Percentiles rank a stretch among this genome's conserved stretches.
phyloP scores from a whole-genome alignment of 2,113 vertebrate genomes.

The Pithys albifrons region DNA sequence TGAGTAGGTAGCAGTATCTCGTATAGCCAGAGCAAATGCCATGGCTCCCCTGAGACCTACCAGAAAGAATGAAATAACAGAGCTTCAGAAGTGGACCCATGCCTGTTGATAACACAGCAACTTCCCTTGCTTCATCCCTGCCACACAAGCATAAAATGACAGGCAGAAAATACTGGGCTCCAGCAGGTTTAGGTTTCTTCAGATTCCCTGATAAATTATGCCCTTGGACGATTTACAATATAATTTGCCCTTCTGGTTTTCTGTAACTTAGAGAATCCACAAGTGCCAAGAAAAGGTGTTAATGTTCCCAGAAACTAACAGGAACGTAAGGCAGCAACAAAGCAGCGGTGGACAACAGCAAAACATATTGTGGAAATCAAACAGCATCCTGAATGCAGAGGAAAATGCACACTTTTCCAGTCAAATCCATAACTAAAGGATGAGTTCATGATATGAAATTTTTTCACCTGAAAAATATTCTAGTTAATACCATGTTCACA shows the following conservation, averaged over 20 bases:
- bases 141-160: not conserved
- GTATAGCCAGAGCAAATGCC: conserved; percentile 94
- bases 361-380: not conserved
- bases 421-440: not conserved
- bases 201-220: not conserved
- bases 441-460: not conserved
- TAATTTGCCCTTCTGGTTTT: not conserved
- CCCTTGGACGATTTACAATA: not conserved
- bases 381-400: not conserved
- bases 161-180: not conserved
- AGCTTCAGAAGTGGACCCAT: not conserved
- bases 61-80: not conserved
- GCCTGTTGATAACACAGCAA: not conserved
- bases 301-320: not conserved
- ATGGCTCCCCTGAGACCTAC: conserved; percentile 94
- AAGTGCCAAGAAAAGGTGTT: not conserved
- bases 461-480: not conserved
- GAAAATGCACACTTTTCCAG: not conserved
- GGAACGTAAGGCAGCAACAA: not conserved
- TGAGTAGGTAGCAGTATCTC: conserved; percentile 93
- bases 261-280: not conserved
- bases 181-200: not conserved
- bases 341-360: not conserved
- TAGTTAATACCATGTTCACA: not conserved
- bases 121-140: not conserved